A percentile compares a stretch with the other conserved stretches of the same genome.
phyloP scores from a whole-genome alignment of 2,797 vertebrate genomes.

The Pachyuromys duprasi region DNA sequence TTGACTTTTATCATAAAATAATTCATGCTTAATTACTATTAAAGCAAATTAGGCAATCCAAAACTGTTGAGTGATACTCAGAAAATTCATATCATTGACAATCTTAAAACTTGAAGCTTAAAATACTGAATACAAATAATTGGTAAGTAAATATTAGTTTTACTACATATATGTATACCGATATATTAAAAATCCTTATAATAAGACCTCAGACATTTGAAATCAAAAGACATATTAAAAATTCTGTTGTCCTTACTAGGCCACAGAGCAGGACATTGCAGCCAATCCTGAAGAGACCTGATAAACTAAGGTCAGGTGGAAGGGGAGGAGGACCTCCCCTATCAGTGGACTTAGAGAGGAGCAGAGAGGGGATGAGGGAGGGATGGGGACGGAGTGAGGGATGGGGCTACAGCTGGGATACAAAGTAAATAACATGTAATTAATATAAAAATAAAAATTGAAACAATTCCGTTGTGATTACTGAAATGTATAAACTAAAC shows the following conservation, averaged over 20 bases:
- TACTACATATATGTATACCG: not conserved
- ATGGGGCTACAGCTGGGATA: too few relatives aligned
- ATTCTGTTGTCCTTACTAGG: constrained; percentile 28
- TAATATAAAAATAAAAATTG: too few relatives aligned
- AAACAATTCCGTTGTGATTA: constrained; percentile 46
- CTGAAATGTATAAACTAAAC: constrained; percentile 50
- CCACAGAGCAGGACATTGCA: too few relatives aligned
- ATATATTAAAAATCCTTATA: constrained; percentile 2
- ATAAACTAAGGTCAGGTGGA: too few relatives aligned
- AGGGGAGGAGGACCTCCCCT: too few relatives aligned
- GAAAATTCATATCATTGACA: not conserved
- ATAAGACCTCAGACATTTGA: constrained; percentile 65
- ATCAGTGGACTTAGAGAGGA: too few relatives aligned
- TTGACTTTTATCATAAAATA: not conserved
- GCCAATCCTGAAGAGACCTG: too few relatives aligned
- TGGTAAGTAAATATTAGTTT: not conserved
- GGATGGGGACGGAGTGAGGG: too few relatives aligned
- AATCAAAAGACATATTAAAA: constrained; percentile 59
- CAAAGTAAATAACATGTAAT: too few relatives aligned
- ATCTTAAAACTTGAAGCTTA: not conserved
- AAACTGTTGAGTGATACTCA: not conserved
- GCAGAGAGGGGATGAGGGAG: too few relatives aligned
- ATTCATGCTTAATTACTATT: not conserved
- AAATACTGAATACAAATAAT: not conserved
- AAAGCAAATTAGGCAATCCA: not conserved